These are phyloP conservation scores for Laspeyria flexula DNA, from an alignment of 2,888 invertebrate genomes.

Conservation along the genomic window DNA sequence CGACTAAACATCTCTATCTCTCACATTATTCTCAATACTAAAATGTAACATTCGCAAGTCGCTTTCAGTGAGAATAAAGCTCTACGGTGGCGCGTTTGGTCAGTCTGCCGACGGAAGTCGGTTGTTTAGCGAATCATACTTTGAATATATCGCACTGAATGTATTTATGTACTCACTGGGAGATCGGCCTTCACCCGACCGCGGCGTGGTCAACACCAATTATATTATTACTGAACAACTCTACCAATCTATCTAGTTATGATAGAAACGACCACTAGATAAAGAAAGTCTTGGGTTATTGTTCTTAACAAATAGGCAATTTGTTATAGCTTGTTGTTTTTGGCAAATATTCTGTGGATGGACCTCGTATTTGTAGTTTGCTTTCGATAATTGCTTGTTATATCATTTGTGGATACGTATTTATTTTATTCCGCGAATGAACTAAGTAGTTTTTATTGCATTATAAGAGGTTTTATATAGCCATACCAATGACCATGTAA, in stretches of 20 bases:
- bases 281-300: background rate
- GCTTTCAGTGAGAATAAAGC: conserved; percentile 2
- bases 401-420: no score
- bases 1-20: no score
- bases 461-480: no score
- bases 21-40: no score
- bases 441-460: no score
- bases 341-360: background rate
- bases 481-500: no score
- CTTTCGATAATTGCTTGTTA: no score
- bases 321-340: background rate
- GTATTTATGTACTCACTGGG: conserved; percentile 42
- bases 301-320: background rate
- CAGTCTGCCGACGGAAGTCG: conserved; percentile 62
- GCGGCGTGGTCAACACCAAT: conserved; percentile 50
- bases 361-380: no score
- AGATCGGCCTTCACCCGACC: conserved; percentile 60
- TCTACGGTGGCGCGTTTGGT: background rate
- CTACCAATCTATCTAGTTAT: conserved; percentile 35
- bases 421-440: no score
- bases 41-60: background rate
- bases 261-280: conserved; percentile 9
- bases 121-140: conserved; percentile 64
- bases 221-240: conserved; percentile 58
- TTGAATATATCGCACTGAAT: conserved; percentile 22